Evolutionary conservation across 1,140 invertebrate species (phyloP).

Genomic region (Pogonomyrmex barbatus): DNA sequence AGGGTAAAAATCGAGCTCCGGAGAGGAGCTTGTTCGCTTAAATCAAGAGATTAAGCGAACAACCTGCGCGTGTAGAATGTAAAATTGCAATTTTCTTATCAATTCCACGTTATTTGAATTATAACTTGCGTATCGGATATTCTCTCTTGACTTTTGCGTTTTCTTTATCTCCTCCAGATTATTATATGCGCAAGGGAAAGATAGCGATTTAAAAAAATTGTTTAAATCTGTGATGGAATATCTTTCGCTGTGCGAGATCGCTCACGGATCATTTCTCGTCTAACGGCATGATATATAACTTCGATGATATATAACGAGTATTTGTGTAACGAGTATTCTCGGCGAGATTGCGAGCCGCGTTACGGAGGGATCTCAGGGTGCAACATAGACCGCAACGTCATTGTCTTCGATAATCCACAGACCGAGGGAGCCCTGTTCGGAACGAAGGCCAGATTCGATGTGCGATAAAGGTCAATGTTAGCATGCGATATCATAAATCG

Average conservation of each 20-base stretch:
- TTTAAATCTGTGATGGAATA: not conserved
- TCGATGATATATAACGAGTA: constrained; percentile 20
- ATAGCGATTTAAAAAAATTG: not conserved
- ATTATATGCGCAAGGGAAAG: too few species aligned
- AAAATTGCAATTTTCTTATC: not conserved
- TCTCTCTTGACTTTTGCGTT: not conserved
- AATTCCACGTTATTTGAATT: not conserved
- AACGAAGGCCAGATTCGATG: constrained; percentile 20
- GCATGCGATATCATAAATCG: constrained; percentile 66
- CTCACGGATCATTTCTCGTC: not conserved
- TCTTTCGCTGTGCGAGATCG: not conserved
- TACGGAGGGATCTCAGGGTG: not conserved
- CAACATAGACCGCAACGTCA: too few species aligned
- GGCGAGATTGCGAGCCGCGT: constrained; percentile 21
- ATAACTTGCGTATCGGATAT: not conserved
- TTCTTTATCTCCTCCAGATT: not conserved
- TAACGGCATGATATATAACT: too few species aligned
- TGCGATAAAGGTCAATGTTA: constrained; percentile 65
- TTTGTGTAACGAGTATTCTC: constrained; percentile 4
- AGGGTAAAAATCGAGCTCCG: constrained; percentile 50
- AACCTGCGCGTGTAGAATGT: not conserved
- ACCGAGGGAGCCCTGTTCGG: not conserved
- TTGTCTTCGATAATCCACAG: constrained; percentile 12
- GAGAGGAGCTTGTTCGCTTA: not conserved
- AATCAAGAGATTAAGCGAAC: constrained; percentile 52